These are phyloP conservation scores for Eurypyga helias DNA, from an alignment of 2,113 vertebrate genomes.

Conservation along the genomic window DNA sequence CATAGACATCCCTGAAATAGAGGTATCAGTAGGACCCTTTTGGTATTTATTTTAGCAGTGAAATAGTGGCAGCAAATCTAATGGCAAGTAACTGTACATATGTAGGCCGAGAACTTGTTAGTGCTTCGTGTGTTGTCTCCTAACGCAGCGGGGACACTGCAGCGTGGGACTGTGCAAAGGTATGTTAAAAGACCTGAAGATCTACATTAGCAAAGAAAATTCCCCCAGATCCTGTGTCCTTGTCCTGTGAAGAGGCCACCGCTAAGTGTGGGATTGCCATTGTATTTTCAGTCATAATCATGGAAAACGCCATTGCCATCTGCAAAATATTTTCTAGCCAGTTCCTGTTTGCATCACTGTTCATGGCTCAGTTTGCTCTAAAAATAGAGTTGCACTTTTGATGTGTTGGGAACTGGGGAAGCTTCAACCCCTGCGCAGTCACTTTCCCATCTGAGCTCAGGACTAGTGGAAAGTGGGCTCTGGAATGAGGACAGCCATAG, in stretches of 20 bases:
- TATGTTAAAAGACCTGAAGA: background rate
- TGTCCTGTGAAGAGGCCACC: background rate
- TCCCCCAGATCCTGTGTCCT: background rate
- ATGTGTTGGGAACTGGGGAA: background rate
- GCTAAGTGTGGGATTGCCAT: background rate
- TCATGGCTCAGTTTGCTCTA: background rate
- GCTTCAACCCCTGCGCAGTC: rapidly evolving
- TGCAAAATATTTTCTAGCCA: background rate
- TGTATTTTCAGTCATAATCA: background rate
- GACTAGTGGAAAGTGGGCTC: background rate
- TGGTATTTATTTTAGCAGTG: background rate
- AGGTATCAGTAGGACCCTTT: background rate
- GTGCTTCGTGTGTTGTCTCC: background rate
- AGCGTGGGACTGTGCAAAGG: background rate
- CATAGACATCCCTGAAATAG: background rate
- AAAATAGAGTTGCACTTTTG: background rate
- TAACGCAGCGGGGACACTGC: background rate
- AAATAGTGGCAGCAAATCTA: background rate
- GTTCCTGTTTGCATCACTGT: background rate
- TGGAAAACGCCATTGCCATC: background rate
- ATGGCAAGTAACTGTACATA: background rate
- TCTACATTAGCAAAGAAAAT: background rate
- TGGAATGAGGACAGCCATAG: background rate
- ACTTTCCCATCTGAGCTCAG: background rate
- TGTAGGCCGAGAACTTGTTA: background rate